Percentiles rank a stretch among this genome's conserved stretches.
Conservation (phyloP, 2,797 vertebrate genomes). For the Acanthurus tractus region DNA sequence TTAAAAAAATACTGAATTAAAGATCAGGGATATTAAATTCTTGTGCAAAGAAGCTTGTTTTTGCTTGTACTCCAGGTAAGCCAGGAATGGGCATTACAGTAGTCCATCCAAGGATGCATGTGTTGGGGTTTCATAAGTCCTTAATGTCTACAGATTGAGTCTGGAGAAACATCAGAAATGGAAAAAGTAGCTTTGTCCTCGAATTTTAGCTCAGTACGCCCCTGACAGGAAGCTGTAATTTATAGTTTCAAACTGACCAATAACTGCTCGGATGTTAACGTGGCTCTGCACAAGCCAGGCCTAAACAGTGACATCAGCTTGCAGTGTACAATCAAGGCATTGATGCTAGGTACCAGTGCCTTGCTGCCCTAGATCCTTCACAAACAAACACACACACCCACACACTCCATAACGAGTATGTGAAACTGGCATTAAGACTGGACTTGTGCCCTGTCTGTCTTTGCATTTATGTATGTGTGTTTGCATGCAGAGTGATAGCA, state of each 20-base stretch:
- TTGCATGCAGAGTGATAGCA: neutral
- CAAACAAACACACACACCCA: conserved; percentile 5
- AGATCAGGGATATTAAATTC: conserved; percentile 1
- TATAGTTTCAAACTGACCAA: conserved; percentile 37
- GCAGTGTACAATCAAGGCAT: conserved; percentile 78
- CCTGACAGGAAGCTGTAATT: conserved; percentile 29
- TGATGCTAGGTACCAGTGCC: conserved; percentile 79
- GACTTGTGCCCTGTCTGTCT: conserved; percentile 10
- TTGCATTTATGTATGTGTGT: neutral
- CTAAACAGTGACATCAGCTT: conserved; percentile 77
- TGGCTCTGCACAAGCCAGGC: conserved; percentile 41
- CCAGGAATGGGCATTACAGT: neutral
- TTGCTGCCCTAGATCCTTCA: conserved; percentile 58
- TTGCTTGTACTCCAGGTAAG: neutral
- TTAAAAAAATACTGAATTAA: conserved; percentile 6
- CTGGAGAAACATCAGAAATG: neutral
- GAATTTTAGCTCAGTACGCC: neutral
- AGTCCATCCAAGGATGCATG: neutral
- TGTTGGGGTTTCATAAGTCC: conserved; percentile 3
- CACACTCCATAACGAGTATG: conserved; percentile 7
- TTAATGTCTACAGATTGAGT: neutral
- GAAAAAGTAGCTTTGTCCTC: neutral
- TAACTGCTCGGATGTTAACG: conserved; percentile 44
- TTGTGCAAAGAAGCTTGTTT: neutral
- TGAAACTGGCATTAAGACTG: conserved; percentile 14